Evolutionary conservation across 2,797 vertebrate genomes (phyloP), one percentile per base, ranked within the genome.

Genomic region (Hylomyscus alleni): DNA sequence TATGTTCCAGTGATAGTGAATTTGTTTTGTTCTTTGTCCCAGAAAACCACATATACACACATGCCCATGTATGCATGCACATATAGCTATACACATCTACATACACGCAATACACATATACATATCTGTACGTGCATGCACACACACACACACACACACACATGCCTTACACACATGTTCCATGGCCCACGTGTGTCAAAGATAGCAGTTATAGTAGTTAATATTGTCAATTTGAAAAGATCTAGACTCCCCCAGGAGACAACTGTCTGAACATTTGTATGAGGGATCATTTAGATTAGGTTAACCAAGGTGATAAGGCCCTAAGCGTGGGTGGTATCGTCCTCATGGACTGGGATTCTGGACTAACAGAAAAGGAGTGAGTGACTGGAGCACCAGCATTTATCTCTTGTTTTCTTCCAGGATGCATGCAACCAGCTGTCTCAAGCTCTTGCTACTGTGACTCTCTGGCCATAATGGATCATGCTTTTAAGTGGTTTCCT

Each of bases 1-100:
- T 60, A 72, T 88, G 87, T 94, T 65, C 52, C 52, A 1, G 17
- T 15, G 47, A 50, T 62, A 75, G 24, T 73, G 75, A 86, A 88
- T 95, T 92, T 96, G 60, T 89, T 69, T 95, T 95, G 7, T 50
- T 90, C 7, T 87, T 14, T 19, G 13, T 1, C 19, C 20, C 22
- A 77, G 31, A 80, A 47, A n/a, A 50, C 31, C 80, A 90, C 34
- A 26, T 6, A 67, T 14, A 44, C 5, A 34, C 19, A 34, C 26
- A 67, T 6, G 44, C 17, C 6, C 31, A 67, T 34, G 65, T 67
- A 72, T 17, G 10, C 7, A 31, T 72, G 17, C 6, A 69, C 11
- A 54, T 20, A 80, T 20, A 80, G 37, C 11, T n/a, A 54, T n/a
- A 54, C 34, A 37, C n/a, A 82, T 14, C 34, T 37, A 29, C 5